Conservation (phyloP, 2,797 vertebrate genomes). For the Arnoldichthys spilopterus region DNA sequence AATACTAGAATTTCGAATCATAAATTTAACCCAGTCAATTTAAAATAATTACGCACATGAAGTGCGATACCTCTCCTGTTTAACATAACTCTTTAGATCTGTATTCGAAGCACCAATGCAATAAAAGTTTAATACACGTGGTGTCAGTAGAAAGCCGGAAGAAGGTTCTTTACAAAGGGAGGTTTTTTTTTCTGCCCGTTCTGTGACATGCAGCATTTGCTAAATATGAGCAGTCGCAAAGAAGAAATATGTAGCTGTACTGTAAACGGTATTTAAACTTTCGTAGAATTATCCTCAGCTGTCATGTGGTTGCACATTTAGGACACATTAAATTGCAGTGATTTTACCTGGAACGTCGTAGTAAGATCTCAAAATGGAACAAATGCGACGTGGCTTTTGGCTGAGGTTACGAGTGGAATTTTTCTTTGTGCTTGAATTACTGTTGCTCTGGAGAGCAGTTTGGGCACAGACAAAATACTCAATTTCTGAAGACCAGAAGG, state of each 20-base stretch:
- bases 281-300: too few relatives aligned
- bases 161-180: background rate
- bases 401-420: background rate
- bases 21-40: too few relatives aligned
- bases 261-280: background rate
- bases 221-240: background rate
- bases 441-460: constrained; percentile 36
- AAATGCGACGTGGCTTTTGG: constrained; percentile 18
- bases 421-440: constrained; percentile 12
- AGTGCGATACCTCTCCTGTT: too few relatives aligned
- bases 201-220: background rate
- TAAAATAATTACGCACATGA: too few relatives aligned
- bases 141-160: constrained; percentile 43
- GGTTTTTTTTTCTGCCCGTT: background rate
- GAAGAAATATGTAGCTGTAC: background rate
- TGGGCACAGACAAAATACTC: constrained; percentile 62
- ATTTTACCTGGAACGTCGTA: background rate
- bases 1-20: too few relatives aligned
- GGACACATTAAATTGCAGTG: background rate
- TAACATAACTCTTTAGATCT: too few relatives aligned
- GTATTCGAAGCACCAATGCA: background rate
- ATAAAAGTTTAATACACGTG: constrained; percentile 23
- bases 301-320: background rate
- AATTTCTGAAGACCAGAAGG: constrained; percentile 61
- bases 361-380: constrained; percentile 42